Evolutionary conservation across 2,888 invertebrate genomes (phyloP), one percentile per base, ranked within the genome.

Genomic region (Marasmarcha lunaedactyla): DNA sequence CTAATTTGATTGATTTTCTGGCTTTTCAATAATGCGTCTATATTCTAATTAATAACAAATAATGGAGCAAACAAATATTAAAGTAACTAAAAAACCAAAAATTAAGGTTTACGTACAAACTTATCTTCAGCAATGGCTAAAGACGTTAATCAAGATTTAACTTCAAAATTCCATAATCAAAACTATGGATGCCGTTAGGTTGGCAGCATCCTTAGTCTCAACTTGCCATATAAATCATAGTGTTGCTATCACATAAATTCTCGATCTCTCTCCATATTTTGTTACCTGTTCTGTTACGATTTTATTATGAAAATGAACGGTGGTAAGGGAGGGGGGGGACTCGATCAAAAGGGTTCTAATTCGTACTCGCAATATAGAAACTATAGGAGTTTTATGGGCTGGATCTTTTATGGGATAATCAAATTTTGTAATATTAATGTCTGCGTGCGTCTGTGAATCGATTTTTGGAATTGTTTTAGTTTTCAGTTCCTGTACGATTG

Each of bases 291-390:
- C 79, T 78, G 79, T 79, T 79, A 72, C 81, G 76, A 81, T 81
- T 81, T 81, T 81, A 81, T 81, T 81, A 83, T 81, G 81, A 83
- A 79, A 81, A 83, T 83, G 81, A 81, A 81, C 78, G 81, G 78
- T 73, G 12, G 38, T 41, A 12, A n/a, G 11, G 37, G 33, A 7
- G 45, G 53, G 52, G 54, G 52, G 54, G 59, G 49, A 48, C 52
- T 50, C 69, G 73, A 73, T 77, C 73, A 74, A 79, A 81, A 72
- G 79, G 81, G 78, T 78, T 76, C 81, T 81, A 83, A 83, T 83
- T 78, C 77, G 78, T 71, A 77, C 70, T 68, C 71, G 67, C 60
- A 78, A 77, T 79, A 77, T 60, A 64, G 62, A 66, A 70, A 79
- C 77, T 79, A 79, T 67, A 71, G 64, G 64, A 71, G 71, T 81